These are phyloP conservation scores for Ramphastos sulfuratus DNA, from an alignment of 2,113 vertebrate genomes.

Conservation along the genomic window DNA sequence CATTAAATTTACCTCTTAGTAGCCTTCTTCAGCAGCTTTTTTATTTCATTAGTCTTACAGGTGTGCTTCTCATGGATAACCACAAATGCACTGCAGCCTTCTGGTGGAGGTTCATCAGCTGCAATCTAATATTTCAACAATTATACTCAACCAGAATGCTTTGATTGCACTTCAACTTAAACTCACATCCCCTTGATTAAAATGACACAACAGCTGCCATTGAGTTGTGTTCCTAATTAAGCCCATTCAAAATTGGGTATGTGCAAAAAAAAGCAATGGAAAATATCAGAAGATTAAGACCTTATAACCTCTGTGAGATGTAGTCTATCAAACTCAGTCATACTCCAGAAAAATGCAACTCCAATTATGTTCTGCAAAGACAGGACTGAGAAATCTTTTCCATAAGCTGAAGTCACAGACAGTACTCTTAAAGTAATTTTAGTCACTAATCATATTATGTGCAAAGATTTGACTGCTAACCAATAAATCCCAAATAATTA, in stretches of 20 bases:
- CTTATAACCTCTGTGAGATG: neutral
- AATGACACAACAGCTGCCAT: constrained; percentile 65
- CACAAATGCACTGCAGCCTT: constrained; percentile 89
- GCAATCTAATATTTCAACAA: constrained; percentile 87
- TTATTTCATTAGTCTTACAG: constrained; percentile 91
- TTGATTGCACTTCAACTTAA: constrained; percentile 63
- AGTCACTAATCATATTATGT: neutral
- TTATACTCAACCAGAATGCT: constrained; percentile 63
- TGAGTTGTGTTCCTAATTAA: constrained; percentile 56
- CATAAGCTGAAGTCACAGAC: neutral
- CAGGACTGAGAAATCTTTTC: neutral
- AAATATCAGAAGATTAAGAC: constrained; percentile 14
- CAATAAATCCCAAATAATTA: neutral
- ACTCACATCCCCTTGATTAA: constrained; percentile 68
- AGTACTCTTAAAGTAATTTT: neutral
- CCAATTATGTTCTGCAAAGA: neutral
- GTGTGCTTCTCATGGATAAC: constrained; percentile 86
- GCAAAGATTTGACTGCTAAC: neutral
- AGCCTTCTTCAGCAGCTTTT: constrained; percentile 92
- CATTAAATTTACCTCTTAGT: constrained; percentile 82
- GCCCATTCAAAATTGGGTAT: neutral
- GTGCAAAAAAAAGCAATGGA: neutral
- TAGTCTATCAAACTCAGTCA: constrained; percentile 23
- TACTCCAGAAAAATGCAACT: neutral
- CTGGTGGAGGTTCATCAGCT: constrained; percentile 88